A percentile compares a stretch with the other conserved stretches of the same genome.
Conservation (phyloP, 1,140 invertebrate species). For the Drosophila pachea region DNA sequence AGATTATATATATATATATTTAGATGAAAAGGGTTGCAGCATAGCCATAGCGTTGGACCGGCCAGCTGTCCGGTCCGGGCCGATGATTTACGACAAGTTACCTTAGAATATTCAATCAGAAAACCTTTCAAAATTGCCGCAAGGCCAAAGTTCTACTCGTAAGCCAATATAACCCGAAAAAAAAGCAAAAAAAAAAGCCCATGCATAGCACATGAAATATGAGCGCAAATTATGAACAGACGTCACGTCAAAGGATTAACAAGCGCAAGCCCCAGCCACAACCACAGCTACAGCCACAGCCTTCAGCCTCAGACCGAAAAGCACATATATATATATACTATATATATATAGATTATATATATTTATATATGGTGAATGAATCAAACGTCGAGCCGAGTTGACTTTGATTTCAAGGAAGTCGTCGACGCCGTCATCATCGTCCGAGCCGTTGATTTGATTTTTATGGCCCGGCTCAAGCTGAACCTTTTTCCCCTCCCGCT, state of each 20-base stretch:
- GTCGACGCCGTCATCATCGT: constrained; percentile 35
- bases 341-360: background rate
- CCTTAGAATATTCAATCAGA: constrained; percentile 73
- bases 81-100: constrained; percentile 68
- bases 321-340: constrained; percentile 15
- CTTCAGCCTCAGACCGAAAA: constrained; percentile 6
- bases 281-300: background rate
- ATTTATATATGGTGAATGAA: constrained; percentile 35
- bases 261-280: constrained; percentile 30
- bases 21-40: constrained; percentile 17
- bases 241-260: constrained; percentile 77
- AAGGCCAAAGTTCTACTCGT: constrained; percentile 60
- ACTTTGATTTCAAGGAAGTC: constrained; percentile 73
- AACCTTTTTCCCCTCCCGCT: constrained; percentile 28
- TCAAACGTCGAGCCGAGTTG: constrained; percentile 38
- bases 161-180: constrained; percentile 25
- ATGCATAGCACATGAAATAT: constrained; percentile 65
- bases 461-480: constrained; percentile 30
- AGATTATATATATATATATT: constrained; percentile 4
- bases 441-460: constrained; percentile 46
- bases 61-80: constrained; percentile 35
- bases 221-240: constrained; percentile 75
- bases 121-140: constrained; percentile 71
- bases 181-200: constrained; percentile 34
- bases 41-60: constrained; percentile 36